Percentiles rank a stretch among this genome's conserved stretches.
These are phyloP conservation scores for Odontesthes bonariensis DNA, from an alignment of 2,113 vertebrate species.

Conservation along the genomic window DNA sequence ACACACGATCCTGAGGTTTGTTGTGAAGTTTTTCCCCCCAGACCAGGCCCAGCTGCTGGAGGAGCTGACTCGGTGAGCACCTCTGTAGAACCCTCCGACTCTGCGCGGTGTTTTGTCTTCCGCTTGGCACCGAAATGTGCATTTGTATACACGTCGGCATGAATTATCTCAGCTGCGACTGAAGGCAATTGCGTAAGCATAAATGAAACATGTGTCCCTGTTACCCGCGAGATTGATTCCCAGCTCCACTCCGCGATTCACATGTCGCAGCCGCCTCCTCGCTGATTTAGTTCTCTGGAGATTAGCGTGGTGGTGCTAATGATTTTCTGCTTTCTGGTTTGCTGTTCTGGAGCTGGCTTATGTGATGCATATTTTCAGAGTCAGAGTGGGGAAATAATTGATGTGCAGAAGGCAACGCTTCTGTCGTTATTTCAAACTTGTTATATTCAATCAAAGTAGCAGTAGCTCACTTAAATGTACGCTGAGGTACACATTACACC, in stretches of 20 bases:
- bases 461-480: too few species aligned
- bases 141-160: constrained; percentile 16
- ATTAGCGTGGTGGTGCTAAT: constrained; percentile 49
- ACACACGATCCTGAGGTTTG: constrained; percentile 91
- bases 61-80: constrained; percentile 93
- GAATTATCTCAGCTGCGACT: constrained; percentile 27
- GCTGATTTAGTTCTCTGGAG: constrained; percentile 54
- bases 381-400: constrained; percentile 11
- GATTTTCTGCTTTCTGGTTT: constrained; percentile 52
- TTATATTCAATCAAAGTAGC: neutral
- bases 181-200: constrained; percentile 30
- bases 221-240: constrained; percentile 41
- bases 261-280: constrained; percentile 55
- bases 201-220: constrained; percentile 36
- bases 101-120: neutral
- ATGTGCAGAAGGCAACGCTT: neutral
- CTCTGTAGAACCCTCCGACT: neutral
- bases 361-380: constrained; percentile 33
- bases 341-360: constrained; percentile 1
- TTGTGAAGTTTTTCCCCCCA: constrained; percentile 98
- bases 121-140: neutral
- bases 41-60: constrained; percentile 97
- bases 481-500: too few species aligned
- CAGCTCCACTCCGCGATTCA: constrained; percentile 25
- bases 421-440: neutral